A percentile compares a stretch with the other conserved stretches of the same genome.
Conservation (phyloP, 2,888 invertebrate species). For the Drosophila tanythrix region DNA sequence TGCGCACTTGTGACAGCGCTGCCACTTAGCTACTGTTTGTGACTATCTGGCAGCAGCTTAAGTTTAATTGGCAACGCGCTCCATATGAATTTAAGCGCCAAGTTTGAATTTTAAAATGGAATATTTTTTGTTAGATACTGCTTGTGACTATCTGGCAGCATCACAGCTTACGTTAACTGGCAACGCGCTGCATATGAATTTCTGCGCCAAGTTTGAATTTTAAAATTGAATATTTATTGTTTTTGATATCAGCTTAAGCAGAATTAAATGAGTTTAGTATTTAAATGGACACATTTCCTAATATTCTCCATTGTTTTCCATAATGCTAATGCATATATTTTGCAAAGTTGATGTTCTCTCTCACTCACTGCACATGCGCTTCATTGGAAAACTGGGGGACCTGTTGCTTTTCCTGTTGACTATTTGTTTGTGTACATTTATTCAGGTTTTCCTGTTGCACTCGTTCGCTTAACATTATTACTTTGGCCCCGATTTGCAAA, state of each 20-base stretch:
- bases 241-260: not conserved
- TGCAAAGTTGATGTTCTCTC: not conserved
- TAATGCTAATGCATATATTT: not conserved
- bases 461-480: slow-evolving; percentile 51
- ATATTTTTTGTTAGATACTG: not conserved
- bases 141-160: slow-evolving; percentile 1
- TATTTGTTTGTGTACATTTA: slow-evolving; percentile 26
- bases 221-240: not conserved
- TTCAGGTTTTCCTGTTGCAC: slow-evolving; percentile 62
- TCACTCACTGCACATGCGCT: slow-evolving; percentile 50
- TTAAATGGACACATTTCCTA: not conserved
- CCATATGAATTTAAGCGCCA: slow-evolving; percentile 7
- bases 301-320: no score
- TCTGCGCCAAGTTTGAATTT: slow-evolving; percentile 4
- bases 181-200: slow-evolving; percentile 4
- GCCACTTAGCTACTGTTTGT: slow-evolving; percentile 23
- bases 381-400: slow-evolving; percentile 89
- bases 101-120: not conserved
- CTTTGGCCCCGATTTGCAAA: slow-evolving; percentile 16
- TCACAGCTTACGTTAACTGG: not conserved
- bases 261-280: not conserved
- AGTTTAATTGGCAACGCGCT: slow-evolving; percentile 16
- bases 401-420: slow-evolving; percentile 45
- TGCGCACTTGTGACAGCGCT: slow-evolving; percentile 10
- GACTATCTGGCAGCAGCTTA: not conserved